Evolutionary conservation across 2,113 vertebrate species (phyloP).

Genomic region (Bubo bubo): DNA sequence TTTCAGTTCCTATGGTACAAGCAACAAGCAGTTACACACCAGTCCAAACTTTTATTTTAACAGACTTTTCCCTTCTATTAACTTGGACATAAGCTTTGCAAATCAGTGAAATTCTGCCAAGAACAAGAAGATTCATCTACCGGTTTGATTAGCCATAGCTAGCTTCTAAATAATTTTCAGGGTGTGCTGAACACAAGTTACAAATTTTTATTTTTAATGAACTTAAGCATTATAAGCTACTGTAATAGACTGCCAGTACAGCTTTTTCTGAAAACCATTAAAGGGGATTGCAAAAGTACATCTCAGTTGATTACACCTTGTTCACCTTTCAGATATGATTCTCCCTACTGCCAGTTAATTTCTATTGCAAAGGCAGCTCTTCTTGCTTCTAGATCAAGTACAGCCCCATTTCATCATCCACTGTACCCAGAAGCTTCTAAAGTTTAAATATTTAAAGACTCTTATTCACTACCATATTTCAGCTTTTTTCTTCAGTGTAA

Average conservation of each 20-base stretch:
- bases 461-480: background rate
- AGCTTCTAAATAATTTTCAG: background rate
- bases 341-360: background rate
- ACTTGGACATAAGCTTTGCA: background rate
- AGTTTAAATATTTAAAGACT: background rate
- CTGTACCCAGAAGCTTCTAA: background rate
- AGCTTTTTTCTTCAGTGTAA: background rate
- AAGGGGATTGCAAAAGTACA: background rate
- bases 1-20: background rate
- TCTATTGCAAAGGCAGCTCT: background rate
- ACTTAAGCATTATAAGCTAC: background rate
- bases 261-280: background rate
- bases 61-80: background rate
- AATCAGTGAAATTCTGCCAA: background rate
- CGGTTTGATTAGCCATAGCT: background rate
- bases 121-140: background rate
- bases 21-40: background rate
- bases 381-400: background rate
- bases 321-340: background rate
- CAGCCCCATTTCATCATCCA: background rate
- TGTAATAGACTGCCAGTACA: background rate
- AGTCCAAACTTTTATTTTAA: background rate
- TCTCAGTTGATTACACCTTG: background rate
- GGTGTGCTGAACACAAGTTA: background rate
- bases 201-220: background rate